phyloP scores from a whole-genome alignment of 2,888 invertebrate genomes.

The Bimastos eiseni region DNA sequence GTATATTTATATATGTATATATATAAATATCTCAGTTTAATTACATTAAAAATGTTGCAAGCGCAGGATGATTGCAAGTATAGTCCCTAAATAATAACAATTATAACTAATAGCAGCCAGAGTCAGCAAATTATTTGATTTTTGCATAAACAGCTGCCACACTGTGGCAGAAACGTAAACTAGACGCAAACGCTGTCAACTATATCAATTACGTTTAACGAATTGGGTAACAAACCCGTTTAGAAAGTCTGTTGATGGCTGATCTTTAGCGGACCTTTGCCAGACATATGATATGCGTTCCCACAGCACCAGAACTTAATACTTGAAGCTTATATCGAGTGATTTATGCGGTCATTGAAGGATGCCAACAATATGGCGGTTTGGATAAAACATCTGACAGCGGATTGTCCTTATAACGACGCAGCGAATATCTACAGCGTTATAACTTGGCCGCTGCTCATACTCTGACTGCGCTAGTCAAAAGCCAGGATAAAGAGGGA shows the following conservation, averaged over 20 bases:
- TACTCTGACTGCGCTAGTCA: no score
- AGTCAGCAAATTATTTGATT: neutral
- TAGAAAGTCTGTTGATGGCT: neutral
- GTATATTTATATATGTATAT: no score
- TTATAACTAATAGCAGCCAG: neutral
- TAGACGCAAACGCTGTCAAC: neutral
- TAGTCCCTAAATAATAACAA: no score
- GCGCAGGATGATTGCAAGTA: no score
- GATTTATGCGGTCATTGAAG: neutral
- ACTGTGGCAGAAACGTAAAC: neutral
- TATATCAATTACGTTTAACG: neutral
- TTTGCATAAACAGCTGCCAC: slow-evolving; percentile 13
- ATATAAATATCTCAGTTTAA: no score
- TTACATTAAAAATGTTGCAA: no score
- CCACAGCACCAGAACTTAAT: neutral
- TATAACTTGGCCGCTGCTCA: no score
- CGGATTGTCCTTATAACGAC: no score
- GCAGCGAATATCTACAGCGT: no score
- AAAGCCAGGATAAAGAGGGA: no score
- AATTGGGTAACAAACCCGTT: neutral
- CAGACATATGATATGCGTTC: neutral
- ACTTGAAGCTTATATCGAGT: neutral
- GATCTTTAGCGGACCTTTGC: neutral
- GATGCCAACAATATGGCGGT: neutral
- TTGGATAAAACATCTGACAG: neutral